Percentiles rank a stretch among this genome's conserved stretches.
Conservation (phyloP, 2,888 invertebrate genomes). For the Pantelozetes paolii region DNA sequence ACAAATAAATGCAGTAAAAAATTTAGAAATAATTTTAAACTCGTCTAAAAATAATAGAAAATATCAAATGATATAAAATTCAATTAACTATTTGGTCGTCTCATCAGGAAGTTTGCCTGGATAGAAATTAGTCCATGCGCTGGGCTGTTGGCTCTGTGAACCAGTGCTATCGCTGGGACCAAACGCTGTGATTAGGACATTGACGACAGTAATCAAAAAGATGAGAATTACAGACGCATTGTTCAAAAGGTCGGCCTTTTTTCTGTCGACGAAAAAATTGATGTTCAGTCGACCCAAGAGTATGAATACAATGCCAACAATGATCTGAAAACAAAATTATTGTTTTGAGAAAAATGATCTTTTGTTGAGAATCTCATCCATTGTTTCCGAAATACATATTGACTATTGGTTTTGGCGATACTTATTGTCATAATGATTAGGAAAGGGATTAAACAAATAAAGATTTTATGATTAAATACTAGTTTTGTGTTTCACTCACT, state of each 20-base stretch:
- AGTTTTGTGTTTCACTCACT: conserved; percentile 40
- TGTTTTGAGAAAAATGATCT: conserved; percentile 2
- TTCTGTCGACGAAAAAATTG: conserved; percentile 46
- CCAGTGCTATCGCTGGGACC: conserved; percentile 41
- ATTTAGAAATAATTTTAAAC: no score
- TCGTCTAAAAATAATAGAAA: no score
- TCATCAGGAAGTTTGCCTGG: conserved; percentile 9
- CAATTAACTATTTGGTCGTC: not conserved
- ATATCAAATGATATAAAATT: not conserved
- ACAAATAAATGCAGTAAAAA: no score
- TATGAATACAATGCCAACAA: conserved; percentile 48
- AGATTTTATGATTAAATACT: not conserved
- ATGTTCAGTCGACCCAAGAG: conserved; percentile 48
- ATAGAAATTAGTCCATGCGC: conserved; percentile 26
- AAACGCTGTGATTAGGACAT: conserved; percentile 48
- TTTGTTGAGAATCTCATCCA: not conserved
- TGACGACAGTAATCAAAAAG: conserved; percentile 48
- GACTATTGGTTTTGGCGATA: not conserved
- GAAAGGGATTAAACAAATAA: conserved; percentile 9
- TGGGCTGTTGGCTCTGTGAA: not conserved
- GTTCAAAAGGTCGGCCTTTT: conserved; percentile 47
- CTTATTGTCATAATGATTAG: not conserved
- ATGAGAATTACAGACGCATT: conserved; percentile 48
- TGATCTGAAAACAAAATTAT: conserved; percentile 32
- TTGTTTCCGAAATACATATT: not conserved